Evolutionary conservation across 2,113 vertebrate species (phyloP).

Genomic region (Trogon melanurus): DNA sequence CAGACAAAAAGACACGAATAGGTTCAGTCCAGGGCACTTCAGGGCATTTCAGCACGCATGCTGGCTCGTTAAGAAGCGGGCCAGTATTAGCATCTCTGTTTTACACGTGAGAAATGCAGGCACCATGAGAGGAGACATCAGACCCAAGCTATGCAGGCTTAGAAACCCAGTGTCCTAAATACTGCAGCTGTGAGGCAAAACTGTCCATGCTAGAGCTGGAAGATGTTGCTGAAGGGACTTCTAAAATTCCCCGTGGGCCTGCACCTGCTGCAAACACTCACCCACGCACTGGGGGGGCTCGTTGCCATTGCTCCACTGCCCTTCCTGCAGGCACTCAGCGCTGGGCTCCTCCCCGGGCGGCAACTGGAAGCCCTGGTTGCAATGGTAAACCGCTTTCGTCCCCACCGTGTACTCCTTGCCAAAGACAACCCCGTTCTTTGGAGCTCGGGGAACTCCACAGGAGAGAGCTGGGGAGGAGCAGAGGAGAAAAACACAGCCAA

Average conservation of each 20-base stretch:
- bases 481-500: rapidly evolving
- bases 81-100: neutral
- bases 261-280: conserved; percentile 67
- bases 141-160: neutral
- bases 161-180: neutral
- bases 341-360: conserved; percentile 75
- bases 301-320: conserved; percentile 90
- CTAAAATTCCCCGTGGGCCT: rapidly evolving
- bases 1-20: neutral
- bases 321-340: conserved; percentile 85
- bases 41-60: neutral
- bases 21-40: neutral
- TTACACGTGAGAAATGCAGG: neutral
- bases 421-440: conserved; percentile 87
- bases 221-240: too few species aligned
- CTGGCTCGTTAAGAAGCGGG: neutral
- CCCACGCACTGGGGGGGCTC: conserved; percentile 86
- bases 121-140: rapidly evolving
- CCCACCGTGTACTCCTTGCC: conserved; percentile 94
- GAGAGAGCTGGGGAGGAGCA: conserved; percentile 83
- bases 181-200: neutral
- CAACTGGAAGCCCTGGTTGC: conserved; percentile 89
- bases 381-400: conserved; percentile 88
- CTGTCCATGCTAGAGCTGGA: neutral
- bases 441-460: conserved; percentile 90